Percentiles rank a stretch among this genome's conserved stretches.
phyloP scores from a whole-genome alignment of 2,888 invertebrate genomes.

The Argyra leucocephala region DNA sequence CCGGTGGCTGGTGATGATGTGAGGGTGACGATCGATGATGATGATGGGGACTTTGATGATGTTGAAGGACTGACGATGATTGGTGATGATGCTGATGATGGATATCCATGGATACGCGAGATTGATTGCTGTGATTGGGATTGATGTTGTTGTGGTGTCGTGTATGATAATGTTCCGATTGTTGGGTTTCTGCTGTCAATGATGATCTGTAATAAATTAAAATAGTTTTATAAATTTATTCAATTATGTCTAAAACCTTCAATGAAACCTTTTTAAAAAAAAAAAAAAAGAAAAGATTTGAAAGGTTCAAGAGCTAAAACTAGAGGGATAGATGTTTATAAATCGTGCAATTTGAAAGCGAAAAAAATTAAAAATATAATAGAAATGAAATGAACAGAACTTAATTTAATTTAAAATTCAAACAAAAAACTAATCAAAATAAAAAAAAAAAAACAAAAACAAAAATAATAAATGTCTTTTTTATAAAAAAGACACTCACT shows the following conservation, averaged over 20 bases:
- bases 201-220: slow-evolving; percentile 19
- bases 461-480: slow-evolving; percentile 16
- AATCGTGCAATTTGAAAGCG: slow-evolving; percentile 6
- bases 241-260: too few relatives aligned
- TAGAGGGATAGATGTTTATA: background rate
- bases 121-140: slow-evolving; percentile 25
- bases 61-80: slow-evolving; percentile 18
- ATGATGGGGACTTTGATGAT: slow-evolving; percentile 26
- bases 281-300: too few relatives aligned
- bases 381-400: background rate
- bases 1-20: slow-evolving; percentile 8
- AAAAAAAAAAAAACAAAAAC: slow-evolving; percentile 19
- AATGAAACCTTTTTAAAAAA: background rate
- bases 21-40: slow-evolving; percentile 16
- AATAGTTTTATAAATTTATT: background rate
- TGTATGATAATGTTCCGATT: slow-evolving; percentile 12
- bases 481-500: slow-evolving; percentile 45
- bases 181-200: slow-evolving; percentile 18
- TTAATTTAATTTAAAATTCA: background rate
- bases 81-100: slow-evolving; percentile 16
- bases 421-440: background rate
- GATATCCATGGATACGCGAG: slow-evolving; percentile 20
- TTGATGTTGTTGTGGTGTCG: slow-evolving; percentile 9
- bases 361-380: background rate
- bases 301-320: background rate